Percentiles rank a stretch among this genome's conserved stretches.
These are phyloP conservation scores for Nomada goodeniana DNA, from an alignment of 2,888 invertebrate species.

Conservation along the genomic window DNA sequence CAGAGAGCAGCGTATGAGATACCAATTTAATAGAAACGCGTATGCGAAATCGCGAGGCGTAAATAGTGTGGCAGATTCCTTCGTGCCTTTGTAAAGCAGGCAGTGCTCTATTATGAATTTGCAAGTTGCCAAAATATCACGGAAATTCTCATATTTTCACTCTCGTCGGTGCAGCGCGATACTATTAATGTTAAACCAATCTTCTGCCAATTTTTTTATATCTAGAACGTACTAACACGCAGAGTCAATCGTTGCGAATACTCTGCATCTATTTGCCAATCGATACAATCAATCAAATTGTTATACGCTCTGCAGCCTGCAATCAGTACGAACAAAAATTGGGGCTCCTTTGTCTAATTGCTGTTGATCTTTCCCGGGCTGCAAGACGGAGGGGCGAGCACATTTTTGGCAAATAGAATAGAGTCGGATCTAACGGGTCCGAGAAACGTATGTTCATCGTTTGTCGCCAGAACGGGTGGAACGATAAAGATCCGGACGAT, in stretches of 20 bases:
- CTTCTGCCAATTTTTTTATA: too few species aligned
- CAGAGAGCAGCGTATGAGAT: not conserved
- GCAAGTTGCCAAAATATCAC: too few species aligned
- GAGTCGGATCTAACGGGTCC: not conserved
- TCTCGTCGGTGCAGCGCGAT: too few species aligned
- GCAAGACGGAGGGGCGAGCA: not conserved
- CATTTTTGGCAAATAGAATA: not conserved
- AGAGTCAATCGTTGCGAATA: too few species aligned
- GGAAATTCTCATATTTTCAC: too few species aligned
- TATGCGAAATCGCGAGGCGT: not conserved
- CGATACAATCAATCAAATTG: too few species aligned
- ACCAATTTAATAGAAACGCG: constrained; percentile 19
- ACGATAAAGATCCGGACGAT: not conserved
- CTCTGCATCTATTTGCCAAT: too few species aligned
- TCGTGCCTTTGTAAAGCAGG: not conserved
- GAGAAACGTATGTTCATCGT: not conserved
- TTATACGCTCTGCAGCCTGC: not conserved
- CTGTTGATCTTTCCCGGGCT: not conserved
- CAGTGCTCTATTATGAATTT: too few species aligned
- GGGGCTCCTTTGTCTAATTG: constrained; percentile 33
- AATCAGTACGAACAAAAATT: not conserved
- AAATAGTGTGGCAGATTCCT: too few species aligned
- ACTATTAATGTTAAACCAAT: too few species aligned
- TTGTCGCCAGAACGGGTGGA: not conserved
- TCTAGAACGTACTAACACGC: too few species aligned